Evolutionary conservation across 2,797 vertebrate species (phyloP), one percentile per base, ranked within the genome.

Genomic region (Clarias fuscus): DNA sequence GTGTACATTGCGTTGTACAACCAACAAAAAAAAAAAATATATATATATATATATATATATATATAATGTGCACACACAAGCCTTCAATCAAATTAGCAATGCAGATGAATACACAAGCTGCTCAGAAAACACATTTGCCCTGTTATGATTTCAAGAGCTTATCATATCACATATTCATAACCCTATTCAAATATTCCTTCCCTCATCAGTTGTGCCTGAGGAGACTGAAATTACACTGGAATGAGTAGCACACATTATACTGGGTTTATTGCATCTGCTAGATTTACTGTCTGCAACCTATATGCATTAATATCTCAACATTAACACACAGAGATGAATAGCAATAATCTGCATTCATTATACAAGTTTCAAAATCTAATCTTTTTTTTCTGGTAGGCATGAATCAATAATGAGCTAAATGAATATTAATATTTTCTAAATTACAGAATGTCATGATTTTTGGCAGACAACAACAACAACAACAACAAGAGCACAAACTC

Each of bases 1-100:
- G n/a, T 58, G 7, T 76, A 76, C 79, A 67, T 2, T 30, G 27
- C 75, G 27, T 73, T 76, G n/a, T 65, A 79, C 83, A 64, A 13
- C 68, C 62, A 76, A 83, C 18, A n/a, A n/a, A n/a, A n/a, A n/a
- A n/a, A n/a, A n/a, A n/a, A n/a, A n/a, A n/a, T 33, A 37, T 37
- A 37, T 37, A 37, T 37, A 37, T 37, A 37, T 37, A 37, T 37
- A 37, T 37, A 37, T 37, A 37, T 37, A 37, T 37, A 4, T 37
- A 37, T 37, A 4, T 37, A 37, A n/a, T n/a, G 4, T 37, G 37
- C 37, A 53, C 64, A 84, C 68, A 61, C 56, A 86, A 70, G 78
- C 82, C 77, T 88, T 86, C 78, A 84, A 86, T 90, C 86, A 87
- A 85, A 86, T 89, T 86, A 89, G 86, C 89, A 90, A 86, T 88